Evolutionary conservation across 2,888 invertebrate genomes (phyloP), one percentile per base, ranked within the genome.

Genomic region (Gymnosoma rotundatum): DNA sequence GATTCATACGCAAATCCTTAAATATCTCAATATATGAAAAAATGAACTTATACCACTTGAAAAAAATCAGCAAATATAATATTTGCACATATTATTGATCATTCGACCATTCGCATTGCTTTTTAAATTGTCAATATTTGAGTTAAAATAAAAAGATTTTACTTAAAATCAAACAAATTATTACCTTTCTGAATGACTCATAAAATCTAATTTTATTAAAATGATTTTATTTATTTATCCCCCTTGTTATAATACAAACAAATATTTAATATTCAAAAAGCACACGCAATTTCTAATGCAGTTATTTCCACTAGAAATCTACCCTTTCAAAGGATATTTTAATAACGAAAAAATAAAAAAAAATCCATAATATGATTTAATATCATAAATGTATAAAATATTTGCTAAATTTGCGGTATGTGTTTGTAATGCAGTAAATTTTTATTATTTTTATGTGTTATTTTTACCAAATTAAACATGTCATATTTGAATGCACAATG

Each of bases 391-490:
- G 21, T 48, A 60, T 67, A 52, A 25, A 76, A 60, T 52, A 60
- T 60, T 76, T 76, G 38, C 21, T 42, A 64, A 72, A 58, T 70
- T 69, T 54, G 61, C 60, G 52, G 42, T 25, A 78, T 38, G 12
- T 42, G 54, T 18, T 10, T 60, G 38, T 38, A 75, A 75, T 80
- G 72, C 72, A 76, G 80, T 73, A 78, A 42, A 70, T 78, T 67
- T 52, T 18, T 42, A 36, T 60, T 58, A 20, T 32, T 72, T 45
- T 74, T 60, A 6, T 70, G n/a, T 76, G 66, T 52, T 76, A 61
- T 78, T 82, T 25, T 66, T 25, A 76, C 67, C 63, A 78, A 73
- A 80, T 78, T 80, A 84, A 80, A 74, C 73, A 69, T 80, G 80
- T 74, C 80, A 78, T 48, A 67, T 48, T 32, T 64, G 60, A 80